These are phyloP conservation scores for Pipa parva DNA, from an alignment of 2,113 vertebrate species.

Conservation along the genomic window DNA sequence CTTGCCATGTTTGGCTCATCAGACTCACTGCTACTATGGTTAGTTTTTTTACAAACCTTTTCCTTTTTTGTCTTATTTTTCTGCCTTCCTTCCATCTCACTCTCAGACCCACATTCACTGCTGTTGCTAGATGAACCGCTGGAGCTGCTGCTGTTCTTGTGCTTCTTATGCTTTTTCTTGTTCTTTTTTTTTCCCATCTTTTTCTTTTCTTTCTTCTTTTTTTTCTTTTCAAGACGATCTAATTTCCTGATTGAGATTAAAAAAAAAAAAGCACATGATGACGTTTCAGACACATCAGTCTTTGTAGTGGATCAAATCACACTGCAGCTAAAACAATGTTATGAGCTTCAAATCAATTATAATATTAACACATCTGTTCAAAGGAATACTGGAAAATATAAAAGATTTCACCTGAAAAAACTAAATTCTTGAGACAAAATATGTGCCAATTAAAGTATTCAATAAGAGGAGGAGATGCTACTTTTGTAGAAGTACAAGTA, in stretches of 20 bases:
- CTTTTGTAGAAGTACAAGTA: too few relatives aligned
- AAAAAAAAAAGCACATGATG: not conserved
- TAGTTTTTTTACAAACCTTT: slow-evolving; percentile 66
- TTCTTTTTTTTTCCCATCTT: slow-evolving; percentile 77
- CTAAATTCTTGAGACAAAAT: too few relatives aligned
- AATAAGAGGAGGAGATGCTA: too few relatives aligned
- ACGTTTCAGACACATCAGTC: too few relatives aligned
- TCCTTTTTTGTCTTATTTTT: slow-evolving; percentile 73
- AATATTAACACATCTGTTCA: too few relatives aligned
- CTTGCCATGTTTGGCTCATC: slow-evolving; percentile 59
- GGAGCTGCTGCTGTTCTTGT: slow-evolving; percentile 60
- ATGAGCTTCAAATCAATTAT: too few relatives aligned
- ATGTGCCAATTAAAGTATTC: too few relatives aligned
- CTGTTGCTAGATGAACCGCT: slow-evolving; percentile 69
- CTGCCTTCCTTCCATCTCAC: slow-evolving; percentile 61
- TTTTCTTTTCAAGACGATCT: slow-evolving; percentile 88
- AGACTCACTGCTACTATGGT: slow-evolving; percentile 62
- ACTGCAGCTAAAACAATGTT: too few relatives aligned
- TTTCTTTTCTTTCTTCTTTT: slow-evolving; percentile 76
- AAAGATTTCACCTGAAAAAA: too few relatives aligned
- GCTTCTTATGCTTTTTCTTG: slow-evolving; percentile 82
- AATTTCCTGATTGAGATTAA: slow-evolving; percentile 79
- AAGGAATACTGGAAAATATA: too few relatives aligned
- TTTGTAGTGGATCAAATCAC: too few relatives aligned
- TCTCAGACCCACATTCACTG: slow-evolving; percentile 69